Conservation (phyloP, 1,140 invertebrate species). For the Samia ricini region DNA sequence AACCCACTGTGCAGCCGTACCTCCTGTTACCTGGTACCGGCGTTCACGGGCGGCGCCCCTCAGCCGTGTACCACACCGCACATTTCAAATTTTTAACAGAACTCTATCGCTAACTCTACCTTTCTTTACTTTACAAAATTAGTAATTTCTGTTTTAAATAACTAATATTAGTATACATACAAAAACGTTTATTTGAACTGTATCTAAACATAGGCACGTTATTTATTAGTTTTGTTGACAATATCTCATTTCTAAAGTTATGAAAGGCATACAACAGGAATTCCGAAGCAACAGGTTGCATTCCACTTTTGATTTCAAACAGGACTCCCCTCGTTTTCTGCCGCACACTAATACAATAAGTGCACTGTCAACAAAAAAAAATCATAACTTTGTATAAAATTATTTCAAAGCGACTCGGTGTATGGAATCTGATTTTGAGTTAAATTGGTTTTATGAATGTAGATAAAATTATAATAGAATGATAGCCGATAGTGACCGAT, state of each 20-base stretch:
- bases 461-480: too few relatives aligned
- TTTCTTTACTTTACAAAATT: slow-evolving; percentile 3
- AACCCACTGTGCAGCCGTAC: slow-evolving; percentile 54
- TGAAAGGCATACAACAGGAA: slow-evolving; percentile 1
- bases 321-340: too few relatives aligned
- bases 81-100: slow-evolving; percentile 47
- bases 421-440: too few relatives aligned
- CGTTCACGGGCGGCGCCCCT: slow-evolving; percentile 37
- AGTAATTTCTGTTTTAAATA: not conserved
- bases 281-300: slow-evolving; percentile 7
- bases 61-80: slow-evolving; percentile 36
- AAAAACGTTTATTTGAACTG: too few relatives aligned
- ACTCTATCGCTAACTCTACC: slow-evolving; percentile 28
- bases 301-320: slow-evolving; percentile 4
- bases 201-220: too few relatives aligned
- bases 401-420: too few relatives aligned
- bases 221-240: too few relatives aligned
- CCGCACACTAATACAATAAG: too few relatives aligned
- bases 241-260: not conserved
- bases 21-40: slow-evolving; percentile 73
- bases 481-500: too few relatives aligned
- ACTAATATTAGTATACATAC: not conserved
- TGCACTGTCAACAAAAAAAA: too few relatives aligned
- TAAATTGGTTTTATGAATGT: too few relatives aligned
- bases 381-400: too few relatives aligned